Evolutionary conservation across 2,113 vertebrate species (phyloP), one percentile per base, ranked within the genome.

Genomic region (Cephalopterus ornatus): DNA sequence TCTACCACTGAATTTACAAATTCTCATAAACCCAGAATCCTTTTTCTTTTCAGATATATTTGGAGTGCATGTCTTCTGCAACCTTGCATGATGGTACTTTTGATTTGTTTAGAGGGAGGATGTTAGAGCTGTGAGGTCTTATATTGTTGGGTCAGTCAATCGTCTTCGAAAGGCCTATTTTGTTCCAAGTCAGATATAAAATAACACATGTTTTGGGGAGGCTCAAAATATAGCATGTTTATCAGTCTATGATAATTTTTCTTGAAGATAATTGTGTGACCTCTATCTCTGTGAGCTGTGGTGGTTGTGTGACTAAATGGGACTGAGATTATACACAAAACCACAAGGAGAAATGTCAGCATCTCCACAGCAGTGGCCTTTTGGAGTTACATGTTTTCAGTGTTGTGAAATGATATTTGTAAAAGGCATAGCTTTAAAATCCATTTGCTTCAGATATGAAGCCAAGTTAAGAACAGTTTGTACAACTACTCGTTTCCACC

Each of bases 381-480:
- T 26, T 5, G 6, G 14, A 77, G 35, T 50, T 59, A 8, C 20
- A 42, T 0, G 9, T 35, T 67, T 88, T 56, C 42, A 66, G 30
- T 7, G n/a, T 22, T 67, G 52, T 55, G n/a, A 88, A 92, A 73
- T 18, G 0, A 7, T 33, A 89, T 92, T 70, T 89, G 28, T 44
- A 85, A 95, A 74, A 92, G 15, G 16, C 32, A 35, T 55, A 49
- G 26, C 30, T 93, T 68, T 61, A 74, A 49, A 89, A 76, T 30
- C 71, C 15, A 41, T 88, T 83, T 66, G 80, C 55, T 92, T 84
- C 33, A 70, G 50, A 66, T 37, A 77, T 12, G 27, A 88, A 88
- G 66, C 37, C n/a, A 70, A 89, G 46, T 70, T 65, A 65, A 93
- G 78, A 88, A 86, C 41, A 70, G 47, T 74, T 91, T 86, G 42